phyloP scores from a whole-genome alignment of 2,888 invertebrate species.

The Lutraria lutraria region DNA sequence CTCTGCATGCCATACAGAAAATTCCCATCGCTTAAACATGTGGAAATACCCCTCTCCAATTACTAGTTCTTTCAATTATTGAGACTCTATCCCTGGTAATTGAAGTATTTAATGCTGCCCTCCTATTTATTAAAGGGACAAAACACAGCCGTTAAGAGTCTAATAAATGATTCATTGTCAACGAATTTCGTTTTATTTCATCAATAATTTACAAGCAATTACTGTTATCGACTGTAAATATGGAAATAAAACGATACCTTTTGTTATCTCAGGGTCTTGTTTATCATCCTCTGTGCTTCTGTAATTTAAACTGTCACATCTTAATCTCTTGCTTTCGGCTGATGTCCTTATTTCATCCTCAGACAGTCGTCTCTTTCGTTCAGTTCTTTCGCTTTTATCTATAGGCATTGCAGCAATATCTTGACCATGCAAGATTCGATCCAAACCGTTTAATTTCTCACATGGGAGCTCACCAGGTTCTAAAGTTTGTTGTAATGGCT shows the following conservation, averaged over 20 bases:
- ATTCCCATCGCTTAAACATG: conserved; percentile 59
- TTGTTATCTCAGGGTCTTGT: conserved; percentile 59
- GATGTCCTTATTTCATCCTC: conserved; percentile 40
- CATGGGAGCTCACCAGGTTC: conserved; percentile 58
- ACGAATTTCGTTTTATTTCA: conserved; percentile 67
- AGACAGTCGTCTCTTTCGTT: conserved; percentile 39
- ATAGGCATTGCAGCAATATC: neutral
- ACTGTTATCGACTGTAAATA: conserved; percentile 66
- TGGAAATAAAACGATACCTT: conserved; percentile 69
- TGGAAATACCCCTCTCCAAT: conserved; percentile 61
- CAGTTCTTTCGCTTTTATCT: conserved; percentile 23
- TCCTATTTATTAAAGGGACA: conserved; percentile 56
- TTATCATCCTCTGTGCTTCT: conserved; percentile 56
- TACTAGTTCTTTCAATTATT: conserved; percentile 55
- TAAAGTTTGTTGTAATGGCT: conserved; percentile 67
- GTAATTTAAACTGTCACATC: conserved; percentile 60
- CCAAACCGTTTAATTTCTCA: conserved; percentile 25
- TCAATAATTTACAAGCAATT: conserved; percentile 72
- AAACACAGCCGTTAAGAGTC: conserved; percentile 56
- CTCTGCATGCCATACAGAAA: conserved; percentile 53
- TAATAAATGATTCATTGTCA: conserved; percentile 69
- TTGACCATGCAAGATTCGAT: neutral
- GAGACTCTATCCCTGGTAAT: conserved; percentile 44
- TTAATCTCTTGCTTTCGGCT: conserved; percentile 55
- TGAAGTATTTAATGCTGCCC: conserved; percentile 44